Evolutionary conservation across 1,140 invertebrate genomes (phyloP).

Genomic region (Goniozus legneri): DNA sequence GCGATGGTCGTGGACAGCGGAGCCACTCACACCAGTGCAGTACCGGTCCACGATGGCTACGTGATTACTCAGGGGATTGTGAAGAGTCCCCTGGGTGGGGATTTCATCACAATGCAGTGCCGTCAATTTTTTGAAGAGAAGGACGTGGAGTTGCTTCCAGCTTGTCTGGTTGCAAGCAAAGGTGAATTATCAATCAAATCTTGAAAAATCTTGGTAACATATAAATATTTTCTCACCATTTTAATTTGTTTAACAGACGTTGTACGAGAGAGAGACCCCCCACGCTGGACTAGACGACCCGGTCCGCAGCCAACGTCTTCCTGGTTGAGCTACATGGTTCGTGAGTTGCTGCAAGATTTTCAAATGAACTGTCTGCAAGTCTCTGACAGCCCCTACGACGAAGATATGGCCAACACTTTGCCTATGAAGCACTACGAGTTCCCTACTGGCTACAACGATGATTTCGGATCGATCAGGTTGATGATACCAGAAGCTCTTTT

Average conservation of each 20-base stretch:
- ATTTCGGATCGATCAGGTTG: slow-evolving; percentile 85
- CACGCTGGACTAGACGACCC: slow-evolving; percentile 75
- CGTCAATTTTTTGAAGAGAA: slow-evolving; percentile 73
- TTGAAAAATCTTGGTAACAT: too few relatives aligned
- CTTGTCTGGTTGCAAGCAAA: slow-evolving; percentile 74
- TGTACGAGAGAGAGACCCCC: slow-evolving; percentile 78
- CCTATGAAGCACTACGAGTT: slow-evolving; percentile 90
- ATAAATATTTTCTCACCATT: too few relatives aligned
- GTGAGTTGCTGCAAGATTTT: slow-evolving; percentile 78
- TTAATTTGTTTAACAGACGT: slow-evolving; percentile 56
- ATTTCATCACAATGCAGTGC: slow-evolving; percentile 86
- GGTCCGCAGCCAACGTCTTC: slow-evolving; percentile 80
- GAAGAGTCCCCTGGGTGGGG: slow-evolving; percentile 86
- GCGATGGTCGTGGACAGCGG: slow-evolving; percentile 91
- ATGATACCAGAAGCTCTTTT: slow-evolving; percentile 88
- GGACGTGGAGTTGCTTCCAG: slow-evolving; percentile 82
- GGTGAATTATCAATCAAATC: too few relatives aligned
- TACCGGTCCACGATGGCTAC: slow-evolving; percentile 92
- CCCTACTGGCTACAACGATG: slow-evolving; percentile 90
- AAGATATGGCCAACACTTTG: slow-evolving; percentile 74
- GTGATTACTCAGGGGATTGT: slow-evolving; percentile 87
- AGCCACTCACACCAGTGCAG: slow-evolving; percentile 89
- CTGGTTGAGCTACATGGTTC: slow-evolving; percentile 88
- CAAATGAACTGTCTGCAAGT: slow-evolving; percentile 79
- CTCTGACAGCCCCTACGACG: slow-evolving; percentile 80